phyloP scores from a whole-genome alignment of 2,113 vertebrate genomes.

The Dicaeum eximium region DNA sequence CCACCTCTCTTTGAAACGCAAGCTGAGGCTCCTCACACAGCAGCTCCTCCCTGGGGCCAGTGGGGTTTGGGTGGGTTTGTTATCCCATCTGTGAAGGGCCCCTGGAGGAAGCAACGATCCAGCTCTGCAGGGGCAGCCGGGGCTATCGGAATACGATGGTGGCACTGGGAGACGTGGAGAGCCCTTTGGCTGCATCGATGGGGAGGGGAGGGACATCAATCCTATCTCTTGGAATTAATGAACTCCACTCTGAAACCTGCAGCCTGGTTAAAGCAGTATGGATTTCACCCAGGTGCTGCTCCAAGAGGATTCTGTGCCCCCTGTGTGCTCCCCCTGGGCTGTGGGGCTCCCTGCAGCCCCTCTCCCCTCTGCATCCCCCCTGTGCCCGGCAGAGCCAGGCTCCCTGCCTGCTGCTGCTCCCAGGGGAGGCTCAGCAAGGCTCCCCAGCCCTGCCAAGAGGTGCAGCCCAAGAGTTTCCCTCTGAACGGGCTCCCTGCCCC shows the following conservation, averaged over 20 bases:
- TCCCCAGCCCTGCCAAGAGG: background rate
- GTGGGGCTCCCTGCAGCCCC: background rate
- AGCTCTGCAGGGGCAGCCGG: slow-evolving; percentile 31
- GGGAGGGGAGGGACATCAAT: slow-evolving; percentile 37
- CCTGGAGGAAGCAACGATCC: background rate
- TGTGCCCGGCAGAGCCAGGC: background rate
- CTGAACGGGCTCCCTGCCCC: fast-evolving
- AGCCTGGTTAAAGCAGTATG: slow-evolving; percentile 35
- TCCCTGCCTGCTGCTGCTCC: fast-evolving
- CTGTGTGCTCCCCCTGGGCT: background rate
- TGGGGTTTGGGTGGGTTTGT: fast-evolving
- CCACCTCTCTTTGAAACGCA: too few relatives aligned
- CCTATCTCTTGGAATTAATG: slow-evolving; percentile 63
- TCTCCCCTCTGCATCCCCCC: background rate
- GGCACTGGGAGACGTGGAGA: slow-evolving; percentile 9
- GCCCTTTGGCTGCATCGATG: slow-evolving; percentile 57
- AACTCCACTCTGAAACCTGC: slow-evolving; percentile 55
- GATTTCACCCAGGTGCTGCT: background rate
- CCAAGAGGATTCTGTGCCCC: background rate
- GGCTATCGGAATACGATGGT: slow-evolving; percentile 67
- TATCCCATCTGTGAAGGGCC: background rate
- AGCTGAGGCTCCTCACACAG: fast-evolving
- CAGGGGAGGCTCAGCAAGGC: fast-evolving
- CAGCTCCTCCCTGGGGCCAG: background rate
- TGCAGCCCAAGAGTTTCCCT: too few relatives aligned